These are phyloP conservation scores for Penaeus monodon DNA, from an alignment of 2,888 invertebrate genomes.

Conservation along the genomic window DNA sequence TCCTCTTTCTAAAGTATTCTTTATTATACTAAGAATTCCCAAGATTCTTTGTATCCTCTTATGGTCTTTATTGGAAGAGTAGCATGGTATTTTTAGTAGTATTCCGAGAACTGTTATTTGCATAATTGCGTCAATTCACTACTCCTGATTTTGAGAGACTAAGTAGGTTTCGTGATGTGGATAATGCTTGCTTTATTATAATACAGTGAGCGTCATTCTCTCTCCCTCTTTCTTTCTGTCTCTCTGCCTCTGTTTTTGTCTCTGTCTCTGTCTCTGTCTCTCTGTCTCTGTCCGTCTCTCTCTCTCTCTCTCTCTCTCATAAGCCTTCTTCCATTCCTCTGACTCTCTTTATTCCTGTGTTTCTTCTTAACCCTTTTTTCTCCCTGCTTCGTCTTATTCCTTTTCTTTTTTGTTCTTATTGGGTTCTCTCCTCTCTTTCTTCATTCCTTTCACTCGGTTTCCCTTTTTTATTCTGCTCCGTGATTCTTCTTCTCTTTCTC, in stretches of 20 bases:
- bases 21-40: too few species aligned
- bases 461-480: background rate
- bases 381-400: background rate
- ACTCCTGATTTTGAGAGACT: too few species aligned
- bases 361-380: background rate
- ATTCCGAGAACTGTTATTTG: too few species aligned
- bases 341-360: too few species aligned
- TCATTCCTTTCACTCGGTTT: too few species aligned
- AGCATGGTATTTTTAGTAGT: too few species aligned
- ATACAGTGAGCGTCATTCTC: background rate
- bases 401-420: background rate
- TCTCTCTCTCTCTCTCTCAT: constrained; percentile 19
- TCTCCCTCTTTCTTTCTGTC: background rate
- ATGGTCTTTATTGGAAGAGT: too few species aligned
- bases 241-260: background rate
- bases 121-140: too few species aligned
- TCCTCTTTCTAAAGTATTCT: too few species aligned
- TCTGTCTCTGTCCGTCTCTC: background rate
- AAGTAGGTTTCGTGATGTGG: too few species aligned
- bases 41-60: too few species aligned
- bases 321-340: background rate
- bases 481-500: background rate
- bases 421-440: background rate
- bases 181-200: too few species aligned
- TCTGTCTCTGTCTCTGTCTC: background rate